These are phyloP conservation scores for Drosophila mulleri DNA, from an alignment of 2,888 invertebrate species.

Conservation along the genomic window DNA sequence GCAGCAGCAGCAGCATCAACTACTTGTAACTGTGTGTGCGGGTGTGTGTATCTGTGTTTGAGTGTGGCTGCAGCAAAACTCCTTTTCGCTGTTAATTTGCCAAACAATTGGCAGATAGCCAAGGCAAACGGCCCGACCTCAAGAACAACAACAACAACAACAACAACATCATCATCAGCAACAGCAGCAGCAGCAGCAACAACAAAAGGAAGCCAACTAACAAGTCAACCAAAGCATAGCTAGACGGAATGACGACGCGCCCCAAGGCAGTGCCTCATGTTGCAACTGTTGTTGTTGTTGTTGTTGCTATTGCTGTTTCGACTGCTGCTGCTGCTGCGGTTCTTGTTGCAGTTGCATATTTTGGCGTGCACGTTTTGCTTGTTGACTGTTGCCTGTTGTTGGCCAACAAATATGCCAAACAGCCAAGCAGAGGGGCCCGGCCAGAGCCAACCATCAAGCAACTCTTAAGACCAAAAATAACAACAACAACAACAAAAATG, in stretches of 20 bases:
- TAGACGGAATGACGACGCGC: slow-evolving; percentile 75
- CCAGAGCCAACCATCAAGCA: slow-evolving; percentile 33
- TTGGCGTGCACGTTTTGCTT: slow-evolving; percentile 78
- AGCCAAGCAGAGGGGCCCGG: slow-evolving; percentile 26
- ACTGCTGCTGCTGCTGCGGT: slow-evolving; percentile 51
- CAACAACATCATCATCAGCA: background rate
- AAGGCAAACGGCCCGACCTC: slow-evolving; percentile 56
- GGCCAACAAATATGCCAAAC: slow-evolving; percentile 76
- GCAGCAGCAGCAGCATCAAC: slow-evolving; percentile 18
- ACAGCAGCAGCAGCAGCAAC: slow-evolving; percentile 2
- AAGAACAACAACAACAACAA: slow-evolving; percentile 29
- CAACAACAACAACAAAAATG: too few species aligned
- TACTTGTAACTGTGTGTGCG: slow-evolving; percentile 18
- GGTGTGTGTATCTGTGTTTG: slow-evolving; percentile 13
- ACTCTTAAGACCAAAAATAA: slow-evolving; percentile 65
- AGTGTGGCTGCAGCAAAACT: slow-evolving; percentile 48
- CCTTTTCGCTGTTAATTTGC: slow-evolving; percentile 79
- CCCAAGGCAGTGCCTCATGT: slow-evolving; percentile 59
- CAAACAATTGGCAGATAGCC: slow-evolving; percentile 80
- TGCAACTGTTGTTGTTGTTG: slow-evolving; percentile 41
- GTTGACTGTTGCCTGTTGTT: slow-evolving; percentile 56
- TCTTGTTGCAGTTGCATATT: slow-evolving; percentile 78
- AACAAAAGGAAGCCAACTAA: slow-evolving; percentile 45
- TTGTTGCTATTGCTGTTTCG: slow-evolving; percentile 32
- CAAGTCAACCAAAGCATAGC: slow-evolving; percentile 72